These are phyloP conservation scores for Papilio dardanus DNA, from an alignment of 1,140 invertebrate species.

Conservation along the genomic window DNA sequence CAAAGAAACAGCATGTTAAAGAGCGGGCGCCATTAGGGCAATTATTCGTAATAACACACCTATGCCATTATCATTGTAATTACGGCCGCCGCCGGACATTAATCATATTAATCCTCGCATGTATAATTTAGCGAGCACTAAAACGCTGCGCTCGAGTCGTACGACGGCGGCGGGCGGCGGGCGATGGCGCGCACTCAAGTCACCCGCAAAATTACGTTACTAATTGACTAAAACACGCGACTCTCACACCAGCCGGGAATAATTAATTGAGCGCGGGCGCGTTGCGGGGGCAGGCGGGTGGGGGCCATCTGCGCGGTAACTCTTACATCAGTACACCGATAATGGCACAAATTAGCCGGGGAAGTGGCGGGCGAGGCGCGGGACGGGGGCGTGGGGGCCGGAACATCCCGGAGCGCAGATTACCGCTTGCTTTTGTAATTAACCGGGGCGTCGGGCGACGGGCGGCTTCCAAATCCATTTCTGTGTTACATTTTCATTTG, in stretches of 20 bases:
- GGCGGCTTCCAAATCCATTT: slow-evolving; percentile 81
- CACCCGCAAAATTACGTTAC: slow-evolving; percentile 82
- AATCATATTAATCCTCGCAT: slow-evolving; percentile 43
- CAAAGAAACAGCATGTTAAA: background rate
- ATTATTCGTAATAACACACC: slow-evolving; percentile 33
- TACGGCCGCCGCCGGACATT: slow-evolving; percentile 43
- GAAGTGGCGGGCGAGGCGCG: slow-evolving; percentile 68
- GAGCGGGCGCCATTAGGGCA: slow-evolving; percentile 9
- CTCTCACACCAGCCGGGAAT: slow-evolving; percentile 80
- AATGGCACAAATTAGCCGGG: slow-evolving; percentile 81
- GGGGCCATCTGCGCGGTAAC: slow-evolving; percentile 75
- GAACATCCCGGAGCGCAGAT: slow-evolving; percentile 81
- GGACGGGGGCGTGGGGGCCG: slow-evolving; percentile 68
- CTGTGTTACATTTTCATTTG: slow-evolving; percentile 82
- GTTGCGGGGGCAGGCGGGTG: slow-evolving; percentile 46
- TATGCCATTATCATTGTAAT: slow-evolving; percentile 34
- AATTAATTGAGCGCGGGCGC: slow-evolving; percentile 78
- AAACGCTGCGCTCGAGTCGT: slow-evolving; percentile 56
- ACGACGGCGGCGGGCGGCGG: slow-evolving; percentile 61
- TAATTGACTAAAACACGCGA: slow-evolving; percentile 82
- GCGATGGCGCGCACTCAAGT: slow-evolving; percentile 70
- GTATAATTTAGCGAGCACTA: slow-evolving; percentile 63
- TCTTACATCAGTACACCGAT: slow-evolving; percentile 82
- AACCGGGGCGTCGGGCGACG: slow-evolving; percentile 81
- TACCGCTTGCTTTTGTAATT: slow-evolving; percentile 83